phyloP scores from a whole-genome alignment of 2,797 vertebrate genomes.

The Melanogrammus aeglefinus region DNA sequence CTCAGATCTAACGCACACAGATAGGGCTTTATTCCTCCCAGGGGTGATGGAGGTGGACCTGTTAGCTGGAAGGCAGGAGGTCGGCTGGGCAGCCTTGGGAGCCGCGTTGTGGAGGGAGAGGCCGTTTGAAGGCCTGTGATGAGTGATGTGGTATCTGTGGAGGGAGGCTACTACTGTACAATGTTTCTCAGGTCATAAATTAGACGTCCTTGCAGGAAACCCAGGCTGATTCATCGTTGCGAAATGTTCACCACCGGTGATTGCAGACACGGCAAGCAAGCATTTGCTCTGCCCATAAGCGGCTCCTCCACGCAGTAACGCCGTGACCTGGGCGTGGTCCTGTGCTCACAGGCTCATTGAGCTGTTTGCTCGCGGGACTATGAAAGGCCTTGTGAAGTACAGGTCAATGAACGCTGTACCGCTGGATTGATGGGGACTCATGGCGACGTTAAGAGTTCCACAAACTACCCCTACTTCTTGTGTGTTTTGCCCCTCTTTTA shows the following conservation, averaged over 20 bases:
- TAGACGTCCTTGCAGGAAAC: slow-evolving; percentile 33
- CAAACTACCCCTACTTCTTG: too few species aligned
- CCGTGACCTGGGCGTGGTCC: too few species aligned
- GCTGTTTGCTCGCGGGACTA: not conserved
- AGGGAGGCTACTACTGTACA: slow-evolving; percentile 10
- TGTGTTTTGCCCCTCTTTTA: too few species aligned
- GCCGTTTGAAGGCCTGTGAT: not conserved
- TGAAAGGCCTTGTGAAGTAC: too few species aligned
- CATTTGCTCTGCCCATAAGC: not conserved
- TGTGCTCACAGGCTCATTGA: not conserved
- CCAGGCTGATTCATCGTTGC: slow-evolving; percentile 43
- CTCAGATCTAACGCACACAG: too few species aligned
- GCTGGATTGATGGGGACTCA: too few species aligned
- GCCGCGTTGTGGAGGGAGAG: too few species aligned
- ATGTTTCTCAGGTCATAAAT: slow-evolving; percentile 41
- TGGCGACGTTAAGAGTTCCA: too few species aligned
- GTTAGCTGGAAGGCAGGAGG: not conserved
- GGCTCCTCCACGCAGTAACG: not conserved
- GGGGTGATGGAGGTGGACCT: not conserved
- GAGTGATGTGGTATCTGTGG: not conserved
- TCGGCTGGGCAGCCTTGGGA: not conserved
- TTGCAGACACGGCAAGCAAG: not conserved
- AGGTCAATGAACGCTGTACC: too few species aligned
- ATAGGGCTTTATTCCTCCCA: not conserved
- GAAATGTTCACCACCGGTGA: slow-evolving; percentile 21